Percentiles rank a stretch among this genome's conserved stretches.
These are phyloP conservation scores for Cyclophora punctaria DNA, from an alignment of 2,888 invertebrate species.

Conservation along the genomic window DNA sequence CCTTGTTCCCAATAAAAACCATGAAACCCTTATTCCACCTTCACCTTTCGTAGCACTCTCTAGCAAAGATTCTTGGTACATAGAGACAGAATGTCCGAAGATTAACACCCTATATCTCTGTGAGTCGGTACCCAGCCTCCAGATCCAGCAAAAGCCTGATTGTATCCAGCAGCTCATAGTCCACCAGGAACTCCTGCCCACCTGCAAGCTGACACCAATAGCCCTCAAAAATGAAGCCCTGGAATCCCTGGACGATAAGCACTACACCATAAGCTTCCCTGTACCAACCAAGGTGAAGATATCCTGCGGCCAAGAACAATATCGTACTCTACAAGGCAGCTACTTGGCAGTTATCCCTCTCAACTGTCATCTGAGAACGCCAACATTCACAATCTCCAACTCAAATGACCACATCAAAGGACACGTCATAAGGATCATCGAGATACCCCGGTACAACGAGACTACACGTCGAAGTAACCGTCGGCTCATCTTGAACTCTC, in stretches of 20 bases:
- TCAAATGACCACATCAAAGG: constrained; percentile 5
- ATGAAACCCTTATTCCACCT: constrained; percentile 8
- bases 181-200: not conserved
- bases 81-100: constrained; percentile 18
- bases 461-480: not conserved
- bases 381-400: not conserved
- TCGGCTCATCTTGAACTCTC: constrained; percentile 1
- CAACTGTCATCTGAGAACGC: constrained; percentile 5
- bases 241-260: constrained; percentile 12
- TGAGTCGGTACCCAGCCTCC: constrained; percentile 7
- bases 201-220: constrained; percentile 5
- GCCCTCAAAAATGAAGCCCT: constrained; percentile 4
- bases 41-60: constrained; percentile 12
- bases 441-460: not conserved
- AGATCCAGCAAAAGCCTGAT: not conserved
- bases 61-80: constrained; percentile 9
- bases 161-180: constrained; percentile 9
- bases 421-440: not conserved
- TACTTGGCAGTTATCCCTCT: constrained; percentile 1
- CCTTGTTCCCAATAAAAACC: constrained; percentile 9
- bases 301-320: constrained; percentile 11
- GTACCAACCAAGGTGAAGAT: constrained; percentile 9
- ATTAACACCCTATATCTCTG: constrained; percentile 10
- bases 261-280: constrained; percentile 15
- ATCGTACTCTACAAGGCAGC: constrained; percentile 7